phyloP scores from a whole-genome alignment of 2,888 invertebrate genomes.

The Panzeria rudis region DNA sequence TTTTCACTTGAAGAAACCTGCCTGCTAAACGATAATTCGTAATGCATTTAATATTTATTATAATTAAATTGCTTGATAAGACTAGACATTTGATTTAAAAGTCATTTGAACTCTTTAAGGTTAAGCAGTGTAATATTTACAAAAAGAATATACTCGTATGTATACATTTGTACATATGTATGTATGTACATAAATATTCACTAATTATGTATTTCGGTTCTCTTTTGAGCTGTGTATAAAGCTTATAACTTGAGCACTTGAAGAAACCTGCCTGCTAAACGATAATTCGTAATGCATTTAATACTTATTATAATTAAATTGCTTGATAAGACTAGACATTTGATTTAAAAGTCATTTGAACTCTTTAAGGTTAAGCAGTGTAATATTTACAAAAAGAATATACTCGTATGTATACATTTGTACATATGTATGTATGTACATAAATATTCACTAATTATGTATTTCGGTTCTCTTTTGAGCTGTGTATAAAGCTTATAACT shows the following conservation, averaged over 20 bases:
- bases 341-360: not conserved
- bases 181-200: not conserved
- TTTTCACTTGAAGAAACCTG: not conserved
- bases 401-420: not conserved
- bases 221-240: no score
- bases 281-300: not conserved
- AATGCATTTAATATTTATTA: not conserved
- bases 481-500: no score
- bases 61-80: not conserved
- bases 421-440: not conserved
- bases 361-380: not conserved
- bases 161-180: slow-evolving; percentile 6
- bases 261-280: not conserved
- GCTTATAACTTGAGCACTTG: no score
- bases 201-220: not conserved
- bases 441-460: not conserved
- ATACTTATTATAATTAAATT: not conserved
- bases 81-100: not conserved
- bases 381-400: no score
- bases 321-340: not conserved
- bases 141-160: no score
- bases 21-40: not conserved
- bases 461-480: not conserved
- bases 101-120: not conserved
- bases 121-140: not conserved